Base-by-base conservation (phyloP, 1,140 invertebrate species). In the Propsilocerus akamusi region DNA sequence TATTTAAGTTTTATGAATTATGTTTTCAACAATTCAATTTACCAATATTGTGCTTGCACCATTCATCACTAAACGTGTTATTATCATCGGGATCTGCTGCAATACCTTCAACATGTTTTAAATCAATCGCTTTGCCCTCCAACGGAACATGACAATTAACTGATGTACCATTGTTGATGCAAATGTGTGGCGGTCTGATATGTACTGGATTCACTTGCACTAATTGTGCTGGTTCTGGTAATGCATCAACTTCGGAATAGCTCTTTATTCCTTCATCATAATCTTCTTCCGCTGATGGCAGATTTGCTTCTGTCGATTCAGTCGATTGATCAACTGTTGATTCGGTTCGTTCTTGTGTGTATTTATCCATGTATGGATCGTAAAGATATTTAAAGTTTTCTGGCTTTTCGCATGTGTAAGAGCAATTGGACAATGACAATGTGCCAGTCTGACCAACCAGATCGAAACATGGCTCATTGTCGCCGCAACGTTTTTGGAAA, bases 401-500 rank as follows among this genome's bases (percentile, higher is more conserved):
- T 49, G 59, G 65, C 57, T 60, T 68, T 51, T 69, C 65, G 55
- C 77, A 80, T 6, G 69, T 68, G 53, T 78, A 80, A 5, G 66
- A 64, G 53, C 77, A 80, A 30, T 73, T 68, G 11, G 68, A 66
- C 5, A 78, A 55, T 8, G 67, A 57, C 41, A 78, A 57, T 1
- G 58, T 56, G 3, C 75, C 76, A 63, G 52, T 62, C 72, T 76
- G 41, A 73, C 71, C 4, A 73, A 66, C 59, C 79, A 78, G 83
- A 25, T 70, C 64, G 52, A 76, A 72, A 58, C 80, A 83, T 4
- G 65, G 69, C 55, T 70, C 68, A 47, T 74, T 72, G 32, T 72
- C 69, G 7, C 68, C 67, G 57, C 80, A 83, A 22, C 75, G 70
- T 56, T 84, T 76, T 62, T 83, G 80, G 56, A 78, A 72, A 11